Evolutionary conservation across 2,888 invertebrate species (phyloP), one percentile per base, ranked within the genome.

Genomic region (Aphelenchoides bicaudatus): DNA sequence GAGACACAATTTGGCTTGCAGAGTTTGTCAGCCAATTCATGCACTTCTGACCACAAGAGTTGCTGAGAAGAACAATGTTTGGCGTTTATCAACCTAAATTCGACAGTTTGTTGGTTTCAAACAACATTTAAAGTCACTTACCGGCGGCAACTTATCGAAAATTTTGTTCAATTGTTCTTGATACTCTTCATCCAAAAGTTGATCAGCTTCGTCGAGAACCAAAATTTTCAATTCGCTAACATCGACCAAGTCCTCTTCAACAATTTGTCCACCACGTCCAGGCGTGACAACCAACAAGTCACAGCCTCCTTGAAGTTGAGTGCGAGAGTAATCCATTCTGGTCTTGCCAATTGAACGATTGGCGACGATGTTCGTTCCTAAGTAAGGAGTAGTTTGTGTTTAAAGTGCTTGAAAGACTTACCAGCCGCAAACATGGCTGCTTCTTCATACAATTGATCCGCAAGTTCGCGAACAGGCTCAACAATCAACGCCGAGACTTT

Each of bases 201-300:
- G 80, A 78, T 89, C 89, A 0, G 88, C 89, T 80, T 89, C 89
- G 77, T 89, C 89, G 48, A 89, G 80, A 0, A 89, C 86, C n/a
- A 89, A 80, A 74, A 84, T 88, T 29, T 55, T 65, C 0, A 86
- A 70, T 0, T 85, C 82, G 0, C 78, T 74, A 63, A 88, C 84
- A 2, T 74, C 71, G 10, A 82, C 43, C 13, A 25, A n/a, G 25
- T 43, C 10, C 16, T 58, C 56, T 8, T n/a, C 16, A 54, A 60
- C 27, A 16, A 60, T 38, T 39, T 63, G 59, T 10, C 10, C n/a
- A 2, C 52, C 10, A 6, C 59, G 30, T n/a, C 62, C 37, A 2
- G 37, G 19, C 8, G 13, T 19, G 51, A 21, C 59, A 27, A 31
- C 38, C 6, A 56, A 28, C 21, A 88, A 84, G 72, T 88, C 85